Evolutionary conservation across 92 coral and sea anemone species (phyloP), one percentile per base, ranked within the genome.

Genomic region (Porites rus): DNA sequence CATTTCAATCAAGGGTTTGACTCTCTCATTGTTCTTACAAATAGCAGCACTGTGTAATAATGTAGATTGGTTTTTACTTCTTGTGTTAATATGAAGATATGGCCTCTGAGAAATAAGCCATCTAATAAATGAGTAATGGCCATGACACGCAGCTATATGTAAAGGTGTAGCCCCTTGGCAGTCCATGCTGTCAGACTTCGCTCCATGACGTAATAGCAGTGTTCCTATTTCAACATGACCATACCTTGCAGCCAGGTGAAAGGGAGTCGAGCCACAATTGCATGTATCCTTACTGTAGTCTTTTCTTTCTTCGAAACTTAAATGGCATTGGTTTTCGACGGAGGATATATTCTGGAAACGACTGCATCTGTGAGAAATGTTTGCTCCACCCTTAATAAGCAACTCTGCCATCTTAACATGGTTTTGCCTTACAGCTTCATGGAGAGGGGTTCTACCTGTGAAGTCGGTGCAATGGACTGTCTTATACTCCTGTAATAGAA

Each of bases 141-240:
- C 96, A 14, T 88, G 92, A 6, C 96, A 93, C 1, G 93, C 87
- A 11, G 96, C 96, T 21, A 90, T 79, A 54, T 93, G 96, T 21
- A 93, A 79, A 18, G 92, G 93, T 19, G 93, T 86, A 22, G 90
- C 72, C 1, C 91, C 96, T 17, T 87, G 67, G 50, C 91, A 90
- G 28, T 93, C 93, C 63, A 31, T 76, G 60, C 17, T 38, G 10
- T 65, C 91, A 51, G 24, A 2, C 18, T 69, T 56, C 21, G 95
- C 95, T 12, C 84, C 92, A 69, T 81, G 64, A 17, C 82, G 51
- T 11, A 89, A 19, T 14, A 92, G 91, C 13, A 86, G 18, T 8
- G 38, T 14, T 0, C 74, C 87, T 1, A 90, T 77, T 1, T 75
- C 71, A 51, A 60, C 22, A 19, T 72, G 72, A 17, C 95, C 93